Conservation (phyloP, 2,113 vertebrate species). For the Engystomops pustulosus region DNA sequence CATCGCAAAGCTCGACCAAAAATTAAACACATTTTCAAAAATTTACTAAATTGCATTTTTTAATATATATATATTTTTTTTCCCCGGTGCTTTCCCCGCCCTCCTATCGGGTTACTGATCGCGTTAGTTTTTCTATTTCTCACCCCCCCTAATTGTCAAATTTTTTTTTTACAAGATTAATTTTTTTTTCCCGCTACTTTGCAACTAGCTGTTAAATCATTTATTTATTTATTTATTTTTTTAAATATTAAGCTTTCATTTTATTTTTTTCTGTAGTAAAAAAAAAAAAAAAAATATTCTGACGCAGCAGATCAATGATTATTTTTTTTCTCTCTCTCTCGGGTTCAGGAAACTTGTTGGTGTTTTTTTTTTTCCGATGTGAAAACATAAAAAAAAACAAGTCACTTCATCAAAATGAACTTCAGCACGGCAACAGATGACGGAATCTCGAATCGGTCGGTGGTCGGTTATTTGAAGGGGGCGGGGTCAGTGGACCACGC, state of each 20-base stretch:
- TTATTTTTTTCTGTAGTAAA: too few species aligned
- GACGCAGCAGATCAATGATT: slow-evolving; percentile 45
- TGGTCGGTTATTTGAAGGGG: background rate
- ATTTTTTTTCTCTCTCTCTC: background rate
- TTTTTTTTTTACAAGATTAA: slow-evolving; percentile 26
- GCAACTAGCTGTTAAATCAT: slow-evolving; percentile 45
- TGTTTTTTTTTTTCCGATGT: background rate
- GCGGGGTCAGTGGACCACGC: background rate
- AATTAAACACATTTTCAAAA: background rate
- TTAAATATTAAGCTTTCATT: background rate
- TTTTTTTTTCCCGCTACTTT: slow-evolving; percentile 37
- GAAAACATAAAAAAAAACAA: background rate
- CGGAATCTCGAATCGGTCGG: background rate
- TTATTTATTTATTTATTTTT: background rate
- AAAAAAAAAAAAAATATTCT: background rate
- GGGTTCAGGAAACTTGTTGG: slow-evolving; percentile 17
- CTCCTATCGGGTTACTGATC: slow-evolving; percentile 24
- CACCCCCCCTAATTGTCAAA: slow-evolving; percentile 18
- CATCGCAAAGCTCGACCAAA: background rate
- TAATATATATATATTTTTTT: slow-evolving; percentile 8
- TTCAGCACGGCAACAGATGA: slow-evolving; percentile 12
- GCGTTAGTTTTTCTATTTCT: slow-evolving; percentile 30
- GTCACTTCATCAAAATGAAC: background rate
- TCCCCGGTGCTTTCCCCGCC: slow-evolving; percentile 20
- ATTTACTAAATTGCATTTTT: background rate